Percentiles rank a stretch among this genome's conserved stretches.
Conservation (phyloP, 2,888 invertebrate genomes). For the Dryadula phaetusa region DNA sequence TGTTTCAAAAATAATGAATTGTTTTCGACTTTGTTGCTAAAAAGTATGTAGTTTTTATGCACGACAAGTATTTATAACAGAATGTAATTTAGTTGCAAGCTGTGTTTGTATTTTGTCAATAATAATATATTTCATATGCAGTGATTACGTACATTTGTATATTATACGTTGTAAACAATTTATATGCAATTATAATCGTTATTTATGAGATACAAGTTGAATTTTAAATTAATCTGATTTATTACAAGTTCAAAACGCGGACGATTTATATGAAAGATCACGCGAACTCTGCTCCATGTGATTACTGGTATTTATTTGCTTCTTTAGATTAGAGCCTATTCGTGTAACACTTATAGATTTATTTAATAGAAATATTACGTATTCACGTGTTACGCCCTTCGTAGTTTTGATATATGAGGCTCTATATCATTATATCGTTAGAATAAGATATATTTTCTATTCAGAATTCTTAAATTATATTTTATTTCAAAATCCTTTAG, state of each 20-base stretch:
- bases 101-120: too few species aligned
- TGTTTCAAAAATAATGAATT: constrained; percentile 34
- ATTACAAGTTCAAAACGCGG: constrained; percentile 37
- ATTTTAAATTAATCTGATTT: constrained; percentile 38
- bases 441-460: constrained; percentile 76
- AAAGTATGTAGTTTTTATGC: neutral
- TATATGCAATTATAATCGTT: constrained; percentile 25
- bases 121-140: neutral
- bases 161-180: neutral
- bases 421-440: constrained; percentile 77
- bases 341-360: constrained; percentile 30
- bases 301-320: constrained; percentile 30
- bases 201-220: constrained; percentile 21
- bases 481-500: constrained; percentile 51
- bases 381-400: constrained; percentile 66
- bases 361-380: constrained; percentile 45
- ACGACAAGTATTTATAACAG: too few species aligned
- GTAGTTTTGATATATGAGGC: constrained; percentile 72
- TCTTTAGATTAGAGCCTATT: constrained; percentile 25
- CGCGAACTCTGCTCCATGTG: constrained; percentile 37
- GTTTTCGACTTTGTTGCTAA: constrained; percentile 9
- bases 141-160: neutral
- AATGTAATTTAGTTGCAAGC: too few species aligned
- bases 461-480: constrained; percentile 69
- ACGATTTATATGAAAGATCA: constrained; percentile 39